Conservation (phyloP, 2,797 vertebrate species). For the Hypotaenidia okinawae region DNA sequence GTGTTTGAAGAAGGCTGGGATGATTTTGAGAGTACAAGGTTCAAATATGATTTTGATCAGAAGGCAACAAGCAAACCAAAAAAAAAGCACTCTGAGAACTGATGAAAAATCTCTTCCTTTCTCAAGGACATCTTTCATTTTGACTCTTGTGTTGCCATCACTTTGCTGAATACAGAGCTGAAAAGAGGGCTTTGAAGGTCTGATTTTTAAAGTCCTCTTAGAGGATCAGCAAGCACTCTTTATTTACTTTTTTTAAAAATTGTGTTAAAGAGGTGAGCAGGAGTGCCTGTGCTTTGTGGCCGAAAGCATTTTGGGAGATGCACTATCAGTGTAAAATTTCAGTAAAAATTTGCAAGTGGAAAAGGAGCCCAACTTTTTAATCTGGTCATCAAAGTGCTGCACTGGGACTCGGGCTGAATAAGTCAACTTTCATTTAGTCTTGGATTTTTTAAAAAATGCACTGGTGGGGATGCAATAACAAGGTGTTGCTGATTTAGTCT, state of each 20-base stretch:
- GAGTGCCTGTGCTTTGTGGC: not conserved
- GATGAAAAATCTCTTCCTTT: not conserved
- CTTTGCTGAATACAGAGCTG: not conserved
- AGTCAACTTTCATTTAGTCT: not conserved
- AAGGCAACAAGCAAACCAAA: not conserved
- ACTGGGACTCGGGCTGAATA: not conserved
- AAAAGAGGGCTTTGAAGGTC: not conserved
- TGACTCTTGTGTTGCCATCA: not conserved
- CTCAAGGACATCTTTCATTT: not conserved
- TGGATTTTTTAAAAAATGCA: not conserved
- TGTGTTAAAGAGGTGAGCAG: not conserved
- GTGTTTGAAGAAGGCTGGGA: not conserved
- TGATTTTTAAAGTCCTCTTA: not conserved
- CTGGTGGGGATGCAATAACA: not conserved
- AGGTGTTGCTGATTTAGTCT: not conserved
- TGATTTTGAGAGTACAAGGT: not conserved
- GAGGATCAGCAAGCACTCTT: not conserved
- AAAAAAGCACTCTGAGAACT: not conserved
- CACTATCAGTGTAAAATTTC: not conserved
- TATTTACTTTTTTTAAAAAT: not conserved
- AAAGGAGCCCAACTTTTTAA: not conserved
- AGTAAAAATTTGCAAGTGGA: not conserved
- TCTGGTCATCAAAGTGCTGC: not conserved
- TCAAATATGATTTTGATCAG: not conserved
- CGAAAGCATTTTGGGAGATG: not conserved